Percentiles rank a stretch among this genome's conserved stretches.
phyloP scores from a whole-genome alignment of 2,888 invertebrate genomes.

The Eristalis intricaria region DNA sequence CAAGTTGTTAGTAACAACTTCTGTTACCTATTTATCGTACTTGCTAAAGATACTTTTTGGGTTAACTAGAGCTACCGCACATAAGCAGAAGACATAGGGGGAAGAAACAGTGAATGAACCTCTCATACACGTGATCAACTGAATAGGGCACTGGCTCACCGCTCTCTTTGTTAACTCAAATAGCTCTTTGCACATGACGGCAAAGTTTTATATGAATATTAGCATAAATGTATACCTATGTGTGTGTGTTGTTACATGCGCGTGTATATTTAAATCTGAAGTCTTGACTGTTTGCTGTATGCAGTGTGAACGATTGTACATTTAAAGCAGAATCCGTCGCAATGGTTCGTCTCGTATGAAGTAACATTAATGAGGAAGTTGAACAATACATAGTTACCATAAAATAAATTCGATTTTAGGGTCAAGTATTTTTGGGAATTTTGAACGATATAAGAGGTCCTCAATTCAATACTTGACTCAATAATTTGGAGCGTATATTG shows the following conservation, averaged over 20 bases:
- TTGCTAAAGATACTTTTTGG: conserved; percentile 6
- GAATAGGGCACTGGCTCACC: neutral
- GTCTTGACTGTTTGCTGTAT: neutral
- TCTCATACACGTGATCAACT: neutral
- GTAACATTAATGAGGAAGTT: neutral
- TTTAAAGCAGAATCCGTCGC: neutral
- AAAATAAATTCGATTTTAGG: neutral
- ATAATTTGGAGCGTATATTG: neutral
- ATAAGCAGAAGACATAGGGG: neutral
- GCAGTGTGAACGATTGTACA: neutral
- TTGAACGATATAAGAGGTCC: neutral
- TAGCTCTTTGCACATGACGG: neutral
- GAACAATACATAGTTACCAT: neutral
- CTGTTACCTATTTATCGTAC: conserved; percentile 7
- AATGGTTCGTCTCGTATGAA: neutral
- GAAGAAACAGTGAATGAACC: neutral
- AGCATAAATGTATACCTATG: neutral
- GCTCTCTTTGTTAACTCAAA: neutral
- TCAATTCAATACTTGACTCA: neutral
- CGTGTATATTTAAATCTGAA: neutral
- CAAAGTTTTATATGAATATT: neutral
- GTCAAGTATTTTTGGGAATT: neutral
- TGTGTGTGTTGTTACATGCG: neutral
- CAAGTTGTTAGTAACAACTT: conserved; percentile 21
- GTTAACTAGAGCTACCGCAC: neutral